Conservation (phyloP, 2,113 vertebrate species). For the Phaethornis superciliosus region DNA sequence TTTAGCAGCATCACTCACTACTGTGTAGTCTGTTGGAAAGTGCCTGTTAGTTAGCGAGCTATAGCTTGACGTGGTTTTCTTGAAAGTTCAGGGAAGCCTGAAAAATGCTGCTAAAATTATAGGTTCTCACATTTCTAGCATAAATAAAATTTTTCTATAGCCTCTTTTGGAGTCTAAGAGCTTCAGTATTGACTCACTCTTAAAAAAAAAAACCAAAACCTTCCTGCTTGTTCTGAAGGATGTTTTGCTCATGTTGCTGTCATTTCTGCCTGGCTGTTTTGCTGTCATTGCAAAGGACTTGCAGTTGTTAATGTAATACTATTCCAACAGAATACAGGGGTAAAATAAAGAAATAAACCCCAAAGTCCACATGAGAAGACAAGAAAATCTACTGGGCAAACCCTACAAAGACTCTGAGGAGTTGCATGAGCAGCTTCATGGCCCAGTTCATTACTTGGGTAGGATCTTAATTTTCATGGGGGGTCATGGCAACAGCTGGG, state of each 20-base stretch:
- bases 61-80: background rate
- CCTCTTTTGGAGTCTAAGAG: background rate
- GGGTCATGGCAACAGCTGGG: fast-evolving
- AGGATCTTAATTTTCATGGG: fast-evolving
- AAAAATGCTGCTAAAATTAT: background rate
- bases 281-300: background rate
- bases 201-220: background rate
- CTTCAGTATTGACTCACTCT: background rate
- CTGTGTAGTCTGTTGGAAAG: background rate
- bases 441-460: background rate
- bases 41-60: background rate
- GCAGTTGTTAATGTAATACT: background rate
- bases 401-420: too few relatives aligned
- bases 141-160: background rate
- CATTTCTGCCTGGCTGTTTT: background rate
- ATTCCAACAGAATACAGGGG: fast-evolving
- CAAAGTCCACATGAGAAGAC: background rate
- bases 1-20: background rate
- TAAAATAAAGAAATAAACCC: background rate
- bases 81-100: background rate
- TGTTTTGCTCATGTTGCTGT: background rate
- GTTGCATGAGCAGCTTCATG: fast-evolving
- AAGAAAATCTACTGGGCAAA: background rate
- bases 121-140: background rate
- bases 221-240: background rate